Conservation (phyloP, 2,113 vertebrate species). For the Erinaceus europaeus region DNA sequence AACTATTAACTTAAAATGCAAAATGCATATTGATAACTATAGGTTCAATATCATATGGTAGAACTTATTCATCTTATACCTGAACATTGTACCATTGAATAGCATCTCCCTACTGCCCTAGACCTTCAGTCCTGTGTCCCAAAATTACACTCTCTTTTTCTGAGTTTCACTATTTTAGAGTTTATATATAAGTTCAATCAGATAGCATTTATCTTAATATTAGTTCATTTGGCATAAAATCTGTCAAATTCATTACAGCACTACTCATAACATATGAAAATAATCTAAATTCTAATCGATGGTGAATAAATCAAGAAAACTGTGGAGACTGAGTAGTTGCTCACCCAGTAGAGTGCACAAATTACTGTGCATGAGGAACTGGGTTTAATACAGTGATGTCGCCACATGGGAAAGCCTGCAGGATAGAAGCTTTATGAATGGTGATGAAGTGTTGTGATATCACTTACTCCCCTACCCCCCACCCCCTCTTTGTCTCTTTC, state of each 20-base stretch:
- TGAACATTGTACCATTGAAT: background rate
- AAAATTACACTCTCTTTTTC: background rate
- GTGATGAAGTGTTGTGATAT: too few species aligned
- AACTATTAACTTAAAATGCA: too few species aligned
- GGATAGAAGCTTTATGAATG: too few species aligned
- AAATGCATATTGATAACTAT: background rate
- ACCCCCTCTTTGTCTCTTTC: too few species aligned
- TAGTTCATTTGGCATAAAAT: background rate
- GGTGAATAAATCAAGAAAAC: background rate
- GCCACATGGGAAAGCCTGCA: too few species aligned
- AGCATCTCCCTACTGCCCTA: background rate
- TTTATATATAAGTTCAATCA: background rate
- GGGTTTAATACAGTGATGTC: too few species aligned
- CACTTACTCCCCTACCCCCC: too few species aligned
- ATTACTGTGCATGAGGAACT: too few species aligned
- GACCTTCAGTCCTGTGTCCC: background rate
- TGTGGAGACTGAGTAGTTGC: too few species aligned
- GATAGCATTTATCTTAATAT: background rate
- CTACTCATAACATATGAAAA: background rate
- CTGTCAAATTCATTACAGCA: background rate
- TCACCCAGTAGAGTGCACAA: too few species aligned
- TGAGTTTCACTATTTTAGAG: background rate
- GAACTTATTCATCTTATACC: background rate
- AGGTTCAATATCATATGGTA: background rate
- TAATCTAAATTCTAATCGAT: background rate